phyloP scores from a whole-genome alignment of 2,113 vertebrate genomes.

The Tyto alba region DNA sequence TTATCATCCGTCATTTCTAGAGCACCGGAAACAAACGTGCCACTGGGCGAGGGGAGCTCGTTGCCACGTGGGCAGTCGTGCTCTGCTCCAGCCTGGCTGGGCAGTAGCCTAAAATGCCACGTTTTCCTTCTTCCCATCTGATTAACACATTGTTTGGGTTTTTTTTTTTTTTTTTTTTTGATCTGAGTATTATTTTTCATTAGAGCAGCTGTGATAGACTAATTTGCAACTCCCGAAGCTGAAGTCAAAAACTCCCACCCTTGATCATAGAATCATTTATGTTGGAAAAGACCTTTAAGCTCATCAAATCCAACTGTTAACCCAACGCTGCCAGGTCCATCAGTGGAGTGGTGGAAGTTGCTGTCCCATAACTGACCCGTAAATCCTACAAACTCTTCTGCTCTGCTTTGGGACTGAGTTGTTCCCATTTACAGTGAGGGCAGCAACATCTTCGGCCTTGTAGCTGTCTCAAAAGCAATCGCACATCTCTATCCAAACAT shows the following conservation, averaged over 20 bases:
- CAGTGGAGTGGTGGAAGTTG: not conserved
- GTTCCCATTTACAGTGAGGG: not conserved
- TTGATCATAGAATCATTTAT: not conserved
- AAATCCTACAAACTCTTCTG: not conserved
- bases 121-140: not conserved
- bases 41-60: not conserved
- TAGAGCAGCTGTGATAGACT: rapidly evolving
- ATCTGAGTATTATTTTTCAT: rapidly evolving
- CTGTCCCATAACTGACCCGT: not conserved
- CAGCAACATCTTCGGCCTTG: not conserved
- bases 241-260: not conserved
- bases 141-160: rapidly evolving
- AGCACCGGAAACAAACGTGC: not conserved
- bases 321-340: not conserved
- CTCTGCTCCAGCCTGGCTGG: not conserved
- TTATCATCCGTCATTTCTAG: not conserved
- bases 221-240: not conserved
- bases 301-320: not conserved
- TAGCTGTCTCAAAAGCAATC: not conserved
- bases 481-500: not conserved
- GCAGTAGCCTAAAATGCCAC: not conserved
- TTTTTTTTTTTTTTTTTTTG: too few species aligned
- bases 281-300: not conserved
- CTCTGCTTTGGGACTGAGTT: not conserved
- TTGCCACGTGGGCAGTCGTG: not conserved